Base-by-base conservation (phyloP, 2,888 invertebrate genomes). In the Eristalis pertinax region DNA sequence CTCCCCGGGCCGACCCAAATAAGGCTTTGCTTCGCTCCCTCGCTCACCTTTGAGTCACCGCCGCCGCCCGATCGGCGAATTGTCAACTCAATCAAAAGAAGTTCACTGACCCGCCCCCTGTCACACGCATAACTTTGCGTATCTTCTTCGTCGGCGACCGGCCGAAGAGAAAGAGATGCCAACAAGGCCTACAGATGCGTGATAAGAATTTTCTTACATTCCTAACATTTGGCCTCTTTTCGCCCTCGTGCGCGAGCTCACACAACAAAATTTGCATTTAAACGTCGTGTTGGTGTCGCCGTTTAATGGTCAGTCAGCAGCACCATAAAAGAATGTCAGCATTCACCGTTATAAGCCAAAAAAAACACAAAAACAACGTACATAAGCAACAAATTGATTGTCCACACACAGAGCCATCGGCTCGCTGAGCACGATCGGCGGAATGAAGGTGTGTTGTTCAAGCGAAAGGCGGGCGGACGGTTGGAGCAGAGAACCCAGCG, bases 261-360 rank as follows among this genome's bases (percentile, higher is more conserved):
- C 58, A 24, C 26, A 13, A 3, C 15, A 1, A 60, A 60, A 60
- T 60, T 60, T 60, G 60, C 60, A 60, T 60, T 60, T 60, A 24
- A 60, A 60, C 10, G 24, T 5, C 4, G 60, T 60, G 24, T 26
- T 26, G 26, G 60, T 60, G 19, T 50, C 50, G 50, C 50, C 50
- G 19, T 19, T 60, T 26, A 60, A 60, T 60, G 60, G 24, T 24
- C 60, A 26, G 60, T 29, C 26, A 29, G 24, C 26, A 60, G 7
- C n/a, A 7, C n/a, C n/a, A 50, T 50, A 50, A 50, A 19, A 8
- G 50, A 50, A 50, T 24, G 26, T 15, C 26, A 29, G 24, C 26
- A 26, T 26, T 60, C 26, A 60, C 60, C 60, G 60, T 60, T 60
- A 60, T 60, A 24, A 60, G 60, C 26, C 60, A 60, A 60, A 29